Evolutionary conservation across 2,888 invertebrate species (phyloP).

Genomic region (Drosophila tripunctata): DNA sequence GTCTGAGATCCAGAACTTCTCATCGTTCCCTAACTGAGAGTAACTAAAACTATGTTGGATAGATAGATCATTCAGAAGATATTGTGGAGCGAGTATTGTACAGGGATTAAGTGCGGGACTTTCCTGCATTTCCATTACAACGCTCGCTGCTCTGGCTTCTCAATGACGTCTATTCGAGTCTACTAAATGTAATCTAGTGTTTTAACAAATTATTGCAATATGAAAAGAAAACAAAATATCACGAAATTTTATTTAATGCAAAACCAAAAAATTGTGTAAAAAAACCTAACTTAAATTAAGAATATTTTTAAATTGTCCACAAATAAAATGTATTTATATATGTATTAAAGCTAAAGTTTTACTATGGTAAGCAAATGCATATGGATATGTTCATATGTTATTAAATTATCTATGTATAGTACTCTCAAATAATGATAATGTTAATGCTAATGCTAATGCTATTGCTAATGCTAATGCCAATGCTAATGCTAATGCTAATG

Average conservation of each 20-base stretch:
- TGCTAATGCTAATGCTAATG: background rate
- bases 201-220: conserved; percentile 11
- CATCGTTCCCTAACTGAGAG: conserved; percentile 23
- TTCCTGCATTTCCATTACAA: background rate
- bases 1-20: conserved; percentile 26
- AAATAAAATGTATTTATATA: background rate
- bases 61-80: background rate
- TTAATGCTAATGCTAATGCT: background rate
- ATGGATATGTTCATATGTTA: too few species aligned
- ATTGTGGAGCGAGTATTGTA: conserved; percentile 2
- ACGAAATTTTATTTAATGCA: conserved; percentile 24
- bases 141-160: background rate
- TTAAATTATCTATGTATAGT: background rate
- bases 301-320: background rate
- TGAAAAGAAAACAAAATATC: background rate
- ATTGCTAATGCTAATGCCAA: background rate
- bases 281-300: conserved; percentile 1
- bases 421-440: background rate
- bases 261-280: conserved; percentile 1
- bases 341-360: background rate
- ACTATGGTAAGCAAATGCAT: background rate
- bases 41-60: background rate
- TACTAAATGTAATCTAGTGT: background rate
- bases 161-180: background rate
- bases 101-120: background rate